Evolutionary conservation across 1,140 invertebrate species (phyloP), one percentile per base, ranked within the genome.

Genomic region (Anthonomus grandis): DNA sequence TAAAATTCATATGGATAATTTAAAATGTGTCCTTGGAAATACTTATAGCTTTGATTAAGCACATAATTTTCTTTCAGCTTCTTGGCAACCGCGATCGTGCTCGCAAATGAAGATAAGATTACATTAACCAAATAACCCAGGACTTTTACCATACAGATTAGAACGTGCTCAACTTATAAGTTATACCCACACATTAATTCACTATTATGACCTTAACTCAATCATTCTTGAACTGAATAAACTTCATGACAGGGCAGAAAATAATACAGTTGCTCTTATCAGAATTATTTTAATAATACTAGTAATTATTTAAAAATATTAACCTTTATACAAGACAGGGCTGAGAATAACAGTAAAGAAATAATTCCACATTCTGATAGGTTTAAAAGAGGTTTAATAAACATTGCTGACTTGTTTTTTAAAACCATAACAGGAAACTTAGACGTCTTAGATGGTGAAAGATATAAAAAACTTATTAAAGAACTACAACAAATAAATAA

Each of bases 1-100:
- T 1, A 22, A 46, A 46, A 17, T 46, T 10, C 44, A 46, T 46
- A 46, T 22, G 44, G 18, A 22, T 27, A 46, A 46, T 46, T 22
- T 41, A n/a, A 41, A 46, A 46, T 23, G 44, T 8, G 8, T 22
- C 9, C 19, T 46, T 9, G n/a, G 44, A 46, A 9, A 46, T 22
- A 2, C 44, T 22, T 46, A 46, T 23, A 22, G n/a, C 17, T 46
- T 46, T 27, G n/a, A 46, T 9, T 12, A 46, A 22, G 18, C 10
- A 46, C 19, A 22, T n/a, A 23, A 12, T 2, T 46, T 22, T 22
- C 19, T 18, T 46, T 22, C 19, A 22, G 19, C 15, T 22, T 22
- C 17, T 9, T 27, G n/a, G 12, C 6, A 8, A 1, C 12, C 44
- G 19, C 17, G 19, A 46, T 22, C 12, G 19, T 10, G 24, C 6